These are phyloP conservation scores for Oncorhynchus keta DNA, from an alignment of 2,113 vertebrate species.

Conservation along the genomic window DNA sequence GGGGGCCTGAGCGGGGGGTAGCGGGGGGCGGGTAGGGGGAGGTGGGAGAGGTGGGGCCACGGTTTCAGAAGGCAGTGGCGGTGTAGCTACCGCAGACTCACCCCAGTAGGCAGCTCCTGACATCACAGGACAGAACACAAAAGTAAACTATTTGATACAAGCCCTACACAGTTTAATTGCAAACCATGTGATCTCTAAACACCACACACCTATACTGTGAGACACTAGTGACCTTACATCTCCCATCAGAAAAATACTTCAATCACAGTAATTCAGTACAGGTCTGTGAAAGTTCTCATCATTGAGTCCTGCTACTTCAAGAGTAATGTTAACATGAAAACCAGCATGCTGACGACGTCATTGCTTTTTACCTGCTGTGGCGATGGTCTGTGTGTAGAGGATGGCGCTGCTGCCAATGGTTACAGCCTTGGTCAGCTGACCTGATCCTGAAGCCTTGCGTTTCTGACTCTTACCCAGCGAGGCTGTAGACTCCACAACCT, in stretches of 20 bases:
- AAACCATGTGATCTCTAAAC: too few relatives aligned
- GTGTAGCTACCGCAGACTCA: slow-evolving; percentile 57
- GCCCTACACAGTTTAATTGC: too few relatives aligned
- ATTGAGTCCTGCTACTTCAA: too few relatives aligned
- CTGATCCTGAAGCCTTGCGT: slow-evolving; percentile 79
- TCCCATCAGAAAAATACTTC: too few relatives aligned
- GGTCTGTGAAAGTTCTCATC: too few relatives aligned
- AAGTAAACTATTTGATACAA: too few relatives aligned
- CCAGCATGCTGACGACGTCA: too few relatives aligned
- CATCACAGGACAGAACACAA: slow-evolving; percentile 31
- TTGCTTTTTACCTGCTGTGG: slow-evolving; percentile 66
- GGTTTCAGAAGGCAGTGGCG: slow-evolving; percentile 77
- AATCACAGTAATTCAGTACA: too few relatives aligned
- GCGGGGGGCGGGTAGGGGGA: slow-evolving; percentile 64
- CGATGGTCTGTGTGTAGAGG: slow-evolving; percentile 84
- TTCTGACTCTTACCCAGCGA: slow-evolving; percentile 79
- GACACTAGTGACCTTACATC: too few relatives aligned
- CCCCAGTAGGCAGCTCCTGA: slow-evolving; percentile 75
- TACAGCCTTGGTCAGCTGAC: slow-evolving; percentile 77
- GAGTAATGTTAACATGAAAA: too few relatives aligned
- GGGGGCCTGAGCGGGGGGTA: slow-evolving; percentile 64
- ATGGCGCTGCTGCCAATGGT: slow-evolving; percentile 93
- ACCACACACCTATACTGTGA: too few relatives aligned
- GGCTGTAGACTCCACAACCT: slow-evolving; percentile 61
- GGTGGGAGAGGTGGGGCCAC: slow-evolving; percentile 56